A percentile compares a stretch with the other conserved stretches of the same genome.
These are phyloP conservation scores for Apamea crenata DNA, from an alignment of 2,888 invertebrate genomes.

Conservation along the genomic window DNA sequence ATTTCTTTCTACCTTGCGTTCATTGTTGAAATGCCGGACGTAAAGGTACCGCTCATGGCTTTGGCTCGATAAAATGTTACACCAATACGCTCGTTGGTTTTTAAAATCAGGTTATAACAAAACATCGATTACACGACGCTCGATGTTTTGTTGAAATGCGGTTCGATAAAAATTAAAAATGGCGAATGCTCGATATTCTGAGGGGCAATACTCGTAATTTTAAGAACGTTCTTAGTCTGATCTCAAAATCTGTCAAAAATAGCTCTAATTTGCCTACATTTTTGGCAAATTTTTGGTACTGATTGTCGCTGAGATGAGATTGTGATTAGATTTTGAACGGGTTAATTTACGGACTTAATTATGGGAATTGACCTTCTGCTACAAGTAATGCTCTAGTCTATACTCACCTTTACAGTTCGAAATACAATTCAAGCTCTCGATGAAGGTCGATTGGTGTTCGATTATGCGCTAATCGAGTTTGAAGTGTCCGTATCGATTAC, in stretches of 20 bases:
- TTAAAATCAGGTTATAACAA: neutral
- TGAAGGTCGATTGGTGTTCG: slow-evolving; percentile 61
- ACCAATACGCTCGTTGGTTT: neutral
- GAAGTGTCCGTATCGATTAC: slow-evolving; percentile 66
- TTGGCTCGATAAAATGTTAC: neutral
- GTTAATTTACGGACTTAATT: too few relatives aligned
- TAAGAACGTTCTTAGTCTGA: too few relatives aligned
- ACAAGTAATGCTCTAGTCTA: neutral
- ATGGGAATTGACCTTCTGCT: neutral
- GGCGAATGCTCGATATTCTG: neutral
- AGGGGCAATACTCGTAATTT: neutral
- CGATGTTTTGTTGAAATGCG: too few relatives aligned
- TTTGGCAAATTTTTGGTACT: too few relatives aligned
- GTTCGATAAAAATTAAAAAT: too few relatives aligned
- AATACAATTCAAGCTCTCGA: slow-evolving; percentile 39
- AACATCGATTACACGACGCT: too few relatives aligned
- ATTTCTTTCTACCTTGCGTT: neutral
- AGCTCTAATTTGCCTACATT: too few relatives aligned
- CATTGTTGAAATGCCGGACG: neutral
- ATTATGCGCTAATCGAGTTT: slow-evolving; percentile 65
- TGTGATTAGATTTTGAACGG: neutral
- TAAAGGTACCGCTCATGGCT: neutral
- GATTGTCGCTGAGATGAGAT: neutral
- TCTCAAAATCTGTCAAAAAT: too few relatives aligned
- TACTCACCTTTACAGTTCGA: slow-evolving; percentile 33